A percentile compares a stretch with the other conserved stretches of the same genome.
Conservation (phyloP, 1,140 invertebrate species). For the Diprion similis region DNA sequence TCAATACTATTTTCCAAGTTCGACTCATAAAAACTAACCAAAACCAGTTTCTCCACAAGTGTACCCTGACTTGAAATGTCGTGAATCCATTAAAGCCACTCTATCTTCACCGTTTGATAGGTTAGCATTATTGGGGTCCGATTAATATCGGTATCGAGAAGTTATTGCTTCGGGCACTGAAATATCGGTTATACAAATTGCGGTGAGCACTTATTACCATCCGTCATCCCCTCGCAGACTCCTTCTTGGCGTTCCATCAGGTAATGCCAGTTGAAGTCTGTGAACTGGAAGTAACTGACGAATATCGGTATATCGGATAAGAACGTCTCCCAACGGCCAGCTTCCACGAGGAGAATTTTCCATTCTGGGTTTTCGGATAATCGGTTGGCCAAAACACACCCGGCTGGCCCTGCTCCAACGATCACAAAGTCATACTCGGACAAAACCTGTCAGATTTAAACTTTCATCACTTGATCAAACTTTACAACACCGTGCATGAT, state of each 20-base stretch:
- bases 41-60: no score
- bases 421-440: constrained; percentile 54
- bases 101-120: no score
- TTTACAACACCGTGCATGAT: no score
- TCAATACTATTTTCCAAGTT: no score
- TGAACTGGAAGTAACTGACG: constrained; percentile 64
- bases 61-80: no score
- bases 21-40: no score
- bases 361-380: constrained; percentile 60
- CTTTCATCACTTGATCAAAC: not conserved
- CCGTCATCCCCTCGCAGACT: constrained; percentile 61
- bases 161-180: no score
- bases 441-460: constrained; percentile 23
- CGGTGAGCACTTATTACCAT: constrained; percentile 21
- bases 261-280: constrained; percentile 74
- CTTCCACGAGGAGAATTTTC: constrained; percentile 66
- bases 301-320: constrained; percentile 72
- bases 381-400: constrained; percentile 66
- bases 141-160: no score
- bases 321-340: constrained; percentile 73
- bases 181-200: no score
- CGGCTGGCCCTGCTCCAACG: constrained; percentile 64
- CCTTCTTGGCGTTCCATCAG: constrained; percentile 68
- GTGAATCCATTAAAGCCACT: no score
- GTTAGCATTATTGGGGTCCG: no score